Base-by-base conservation (phyloP, 2,797 vertebrate species). In the Carapus acus region DNA sequence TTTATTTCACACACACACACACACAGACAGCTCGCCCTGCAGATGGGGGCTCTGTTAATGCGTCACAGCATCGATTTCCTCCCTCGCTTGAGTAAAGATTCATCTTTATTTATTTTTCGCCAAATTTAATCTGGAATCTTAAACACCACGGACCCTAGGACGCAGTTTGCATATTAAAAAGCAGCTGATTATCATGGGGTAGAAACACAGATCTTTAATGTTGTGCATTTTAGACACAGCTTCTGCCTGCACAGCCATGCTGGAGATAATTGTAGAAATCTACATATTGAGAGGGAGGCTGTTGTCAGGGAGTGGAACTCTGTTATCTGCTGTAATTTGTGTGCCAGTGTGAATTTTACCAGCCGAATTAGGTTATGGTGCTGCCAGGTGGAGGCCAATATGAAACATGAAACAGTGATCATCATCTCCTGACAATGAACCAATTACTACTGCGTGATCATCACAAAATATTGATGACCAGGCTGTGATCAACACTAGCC, bases 201-300 rank as follows among this genome's bases (percentile, higher is more conserved):
- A 57, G 82, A 81, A 85, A 85, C 74, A 77, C 82, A 85, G 76
- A 84, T 87, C 74, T 86, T 83, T 87, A 85, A 86, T 88, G 86
- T 89, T 83, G 79, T 79, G 82, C 84, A 71, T 88, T 87, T 88
- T 87, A 78, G 81, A 86, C 86, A 87, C 86, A 82, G 86, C 82
- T 81, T 85, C 81, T 74, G 67, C 49, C 75, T 54, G 69, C 64
- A 43, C 71, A 46, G 46, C 77, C 81, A 81, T 37, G 70, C 81
- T 82, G 84, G 78, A 84, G 81, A 81, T 88, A 86, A 87, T 88
- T 85, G 83, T 83, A 48, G 54, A 83, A 86, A 87, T 87, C 85
- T 88, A 82, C 84, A 88, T 88, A 85, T 86, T 87, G 83, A 86
- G 75, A 78, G 79, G 71, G 63, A 64, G 62, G 40, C 62, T 60